Evolutionary conservation across 2,797 vertebrate species (phyloP).

Genomic region (Acestrorhynchus altus): DNA sequence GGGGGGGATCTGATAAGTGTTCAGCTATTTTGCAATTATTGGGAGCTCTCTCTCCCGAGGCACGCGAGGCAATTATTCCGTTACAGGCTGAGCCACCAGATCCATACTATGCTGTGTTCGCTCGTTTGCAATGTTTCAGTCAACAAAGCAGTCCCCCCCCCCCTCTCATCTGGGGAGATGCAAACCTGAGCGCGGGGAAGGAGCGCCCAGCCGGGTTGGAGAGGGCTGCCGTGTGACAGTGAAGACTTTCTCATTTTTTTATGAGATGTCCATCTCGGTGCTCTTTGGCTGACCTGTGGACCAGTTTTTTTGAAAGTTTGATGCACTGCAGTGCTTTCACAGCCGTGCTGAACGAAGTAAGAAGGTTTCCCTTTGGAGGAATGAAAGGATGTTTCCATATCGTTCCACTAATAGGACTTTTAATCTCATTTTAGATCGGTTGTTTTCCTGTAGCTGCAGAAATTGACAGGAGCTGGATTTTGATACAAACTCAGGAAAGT

Average conservation of each 20-base stretch:
- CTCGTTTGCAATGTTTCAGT: conserved; percentile 39
- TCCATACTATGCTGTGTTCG: conserved; percentile 28
- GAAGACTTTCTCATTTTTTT: neutral
- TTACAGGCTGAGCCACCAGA: conserved; percentile 40
- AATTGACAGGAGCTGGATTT: neutral
- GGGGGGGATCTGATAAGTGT: conserved; percentile 47
- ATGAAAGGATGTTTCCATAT: neutral
- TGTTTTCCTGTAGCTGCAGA: neutral
- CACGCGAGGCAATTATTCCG: conserved; percentile 51
- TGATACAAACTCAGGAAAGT: conserved; percentile 51
- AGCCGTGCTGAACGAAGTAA: neutral
- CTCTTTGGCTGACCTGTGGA: neutral
- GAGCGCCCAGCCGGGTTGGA: neutral
- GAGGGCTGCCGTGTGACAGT: too few relatives aligned
- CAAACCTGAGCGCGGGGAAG: neutral
- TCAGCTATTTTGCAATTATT: conserved; percentile 50
- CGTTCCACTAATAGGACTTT: neutral
- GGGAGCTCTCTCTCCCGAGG: conserved; percentile 36
- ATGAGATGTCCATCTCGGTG: neutral
- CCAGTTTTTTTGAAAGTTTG: neutral
- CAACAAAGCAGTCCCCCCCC: conserved; percentile 22
- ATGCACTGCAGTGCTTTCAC: neutral
- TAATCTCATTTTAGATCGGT: conserved; percentile 25
- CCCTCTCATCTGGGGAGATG: neutral
- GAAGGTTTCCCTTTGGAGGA: neutral